These are phyloP conservation scores for Escarpia spicata DNA, from an alignment of 2,888 invertebrate species.

Conservation along the genomic window DNA sequence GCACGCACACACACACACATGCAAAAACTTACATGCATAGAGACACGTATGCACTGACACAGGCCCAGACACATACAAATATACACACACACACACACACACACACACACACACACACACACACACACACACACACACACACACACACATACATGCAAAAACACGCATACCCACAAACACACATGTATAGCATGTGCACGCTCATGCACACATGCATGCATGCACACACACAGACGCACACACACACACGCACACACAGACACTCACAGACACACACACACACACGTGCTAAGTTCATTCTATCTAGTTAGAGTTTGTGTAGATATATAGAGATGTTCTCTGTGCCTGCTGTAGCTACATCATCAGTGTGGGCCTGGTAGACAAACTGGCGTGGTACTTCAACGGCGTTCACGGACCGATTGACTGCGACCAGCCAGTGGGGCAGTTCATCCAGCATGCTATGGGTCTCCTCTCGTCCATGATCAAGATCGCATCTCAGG, in stretches of 20 bases:
- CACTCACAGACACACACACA: background rate
- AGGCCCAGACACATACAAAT: too few species aligned
- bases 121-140: background rate
- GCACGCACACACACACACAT: too few species aligned
- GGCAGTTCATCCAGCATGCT: conserved; percentile 64
- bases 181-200: too few species aligned
- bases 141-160: too few species aligned
- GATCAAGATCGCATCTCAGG: conserved; percentile 59
- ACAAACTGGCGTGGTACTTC: conserved; percentile 78
- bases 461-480: conserved; percentile 63
- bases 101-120: background rate
- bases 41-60: too few species aligned
- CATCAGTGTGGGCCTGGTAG: conserved; percentile 82
- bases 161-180: too few species aligned
- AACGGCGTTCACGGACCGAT: conserved; percentile 77
- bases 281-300: background rate
- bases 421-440: conserved; percentile 68
- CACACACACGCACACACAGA: background rate
- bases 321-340: background rate
- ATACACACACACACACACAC: background rate
- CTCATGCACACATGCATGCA: too few species aligned
- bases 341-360: conserved; percentile 73
- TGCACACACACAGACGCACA: too few species aligned
- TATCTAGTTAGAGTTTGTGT: background rate
- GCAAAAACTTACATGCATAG: too few species aligned